A percentile compares a stretch with the other conserved stretches of the same genome.
Evolutionary conservation across 37 sponge, comb jelly and placozoan species (phyloP).

Genomic region (Crambe crambe): DNA sequence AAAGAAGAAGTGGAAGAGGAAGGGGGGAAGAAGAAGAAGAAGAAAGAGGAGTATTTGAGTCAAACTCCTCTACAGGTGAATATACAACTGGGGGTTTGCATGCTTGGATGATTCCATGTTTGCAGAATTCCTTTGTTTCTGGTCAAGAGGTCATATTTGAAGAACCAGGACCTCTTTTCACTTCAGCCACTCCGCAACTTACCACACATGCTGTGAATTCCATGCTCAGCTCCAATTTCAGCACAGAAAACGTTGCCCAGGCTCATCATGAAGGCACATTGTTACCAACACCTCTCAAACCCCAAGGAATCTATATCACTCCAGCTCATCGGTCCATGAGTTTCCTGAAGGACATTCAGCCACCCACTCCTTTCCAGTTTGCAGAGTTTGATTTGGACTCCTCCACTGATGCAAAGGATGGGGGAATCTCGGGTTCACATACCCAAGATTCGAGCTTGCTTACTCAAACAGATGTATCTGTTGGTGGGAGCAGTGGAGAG

Average conservation of each 20-base stretch:
- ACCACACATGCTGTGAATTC: no score
- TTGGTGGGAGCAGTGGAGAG: not conserved
- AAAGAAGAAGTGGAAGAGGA: no score
- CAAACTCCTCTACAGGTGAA: not conserved
- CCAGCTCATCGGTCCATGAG: not conserved
- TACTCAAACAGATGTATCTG: no score
- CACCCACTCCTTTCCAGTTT: not conserved
- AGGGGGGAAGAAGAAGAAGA: no score
- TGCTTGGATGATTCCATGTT: not conserved
- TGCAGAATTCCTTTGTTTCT: no score
- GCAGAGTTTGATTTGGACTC: conserved; percentile 10
- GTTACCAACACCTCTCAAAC: not conserved
- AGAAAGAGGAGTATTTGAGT: not conserved
- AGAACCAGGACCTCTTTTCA: not conserved
- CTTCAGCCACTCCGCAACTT: not conserved
- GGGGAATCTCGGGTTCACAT: not conserved
- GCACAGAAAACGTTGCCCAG: not conserved
- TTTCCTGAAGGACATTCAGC: not conserved
- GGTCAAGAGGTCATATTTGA: not conserved
- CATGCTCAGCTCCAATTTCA: not conserved
- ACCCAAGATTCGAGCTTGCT: not conserved
- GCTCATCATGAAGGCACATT: not conserved
- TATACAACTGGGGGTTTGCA: not conserved
- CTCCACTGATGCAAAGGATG: not conserved
- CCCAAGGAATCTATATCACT: not conserved